Conservation (phyloP, 1,140 invertebrate species). For the Lerema accius region DNA sequence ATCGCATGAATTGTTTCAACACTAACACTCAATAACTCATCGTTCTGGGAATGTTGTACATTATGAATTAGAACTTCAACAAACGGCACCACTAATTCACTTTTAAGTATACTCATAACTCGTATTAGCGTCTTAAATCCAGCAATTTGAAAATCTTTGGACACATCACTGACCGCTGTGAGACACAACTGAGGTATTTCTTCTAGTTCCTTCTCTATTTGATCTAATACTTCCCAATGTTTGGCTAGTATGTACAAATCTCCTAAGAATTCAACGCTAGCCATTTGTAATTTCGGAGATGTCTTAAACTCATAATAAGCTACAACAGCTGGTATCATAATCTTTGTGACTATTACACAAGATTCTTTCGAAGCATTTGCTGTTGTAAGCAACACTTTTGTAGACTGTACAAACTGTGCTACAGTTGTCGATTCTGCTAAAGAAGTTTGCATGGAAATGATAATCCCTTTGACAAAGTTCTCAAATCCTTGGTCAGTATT, state of each 20-base stretch:
- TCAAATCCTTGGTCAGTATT: conserved; percentile 64
- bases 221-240: conserved; percentile 56
- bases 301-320: conserved; percentile 69
- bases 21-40: conserved; percentile 58
- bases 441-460: conserved; percentile 74
- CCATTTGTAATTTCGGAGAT: conserved; percentile 61
- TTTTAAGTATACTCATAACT: conserved; percentile 51
- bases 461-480: conserved; percentile 70
- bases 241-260: conserved; percentile 63
- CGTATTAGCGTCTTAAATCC: conserved; percentile 67
- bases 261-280: conserved; percentile 64
- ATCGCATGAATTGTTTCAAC: conserved; percentile 65
- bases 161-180: conserved; percentile 54
- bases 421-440: conserved; percentile 79
- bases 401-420: conserved; percentile 78
- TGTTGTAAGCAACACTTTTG: conserved; percentile 81
- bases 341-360: conserved; percentile 78
- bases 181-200: conserved; percentile 65
- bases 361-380: conserved; percentile 82
- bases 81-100: conserved; percentile 65
- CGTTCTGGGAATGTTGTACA: conserved; percentile 60
- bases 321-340: conserved; percentile 75
- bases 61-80: conserved; percentile 68
- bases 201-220: conserved; percentile 47
- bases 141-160: conserved; percentile 67